A percentile compares a stretch with the other conserved stretches of the same genome.
Evolutionary conservation across 2,113 vertebrate genomes (phyloP).

Genomic region (Bubo blakistoni): DNA sequence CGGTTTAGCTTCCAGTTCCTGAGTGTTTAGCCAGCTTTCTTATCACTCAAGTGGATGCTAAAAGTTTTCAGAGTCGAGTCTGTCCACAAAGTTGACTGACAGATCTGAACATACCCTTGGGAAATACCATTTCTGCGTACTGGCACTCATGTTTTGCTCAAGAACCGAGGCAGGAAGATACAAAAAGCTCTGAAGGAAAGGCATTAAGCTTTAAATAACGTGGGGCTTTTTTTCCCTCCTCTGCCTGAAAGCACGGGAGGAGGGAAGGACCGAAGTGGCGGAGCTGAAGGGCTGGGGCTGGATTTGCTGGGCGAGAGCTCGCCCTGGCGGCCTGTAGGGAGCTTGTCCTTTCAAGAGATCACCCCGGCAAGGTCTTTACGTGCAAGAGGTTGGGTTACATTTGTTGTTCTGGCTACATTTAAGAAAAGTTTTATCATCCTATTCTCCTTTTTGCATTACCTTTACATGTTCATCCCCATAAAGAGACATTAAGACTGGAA

Average conservation of each 20-base stretch:
- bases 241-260: background rate
- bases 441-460: background rate
- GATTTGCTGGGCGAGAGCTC: slow-evolving; percentile 8
- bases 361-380: fast-evolving
- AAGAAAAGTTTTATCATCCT: background rate
- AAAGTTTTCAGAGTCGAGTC: background rate
- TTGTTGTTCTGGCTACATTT: background rate
- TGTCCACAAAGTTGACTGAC: background rate
- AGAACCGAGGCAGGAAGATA: background rate
- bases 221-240: fast-evolving
- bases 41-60: background rate
- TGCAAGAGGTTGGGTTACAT: fast-evolving
- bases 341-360: background rate
- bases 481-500: background rate
- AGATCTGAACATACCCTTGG: background rate
- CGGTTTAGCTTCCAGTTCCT: background rate
- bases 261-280: fast-evolving
- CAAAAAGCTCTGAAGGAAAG: background rate
- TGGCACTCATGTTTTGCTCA: background rate
- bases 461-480: background rate
- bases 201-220: background rate
- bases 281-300: background rate
- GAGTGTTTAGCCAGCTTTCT: background rate
- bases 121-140: background rate
- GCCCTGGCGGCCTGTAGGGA: background rate